phyloP scores from a whole-genome alignment of 2,888 invertebrate genomes.

The Ecdyonurus torrentis region DNA sequence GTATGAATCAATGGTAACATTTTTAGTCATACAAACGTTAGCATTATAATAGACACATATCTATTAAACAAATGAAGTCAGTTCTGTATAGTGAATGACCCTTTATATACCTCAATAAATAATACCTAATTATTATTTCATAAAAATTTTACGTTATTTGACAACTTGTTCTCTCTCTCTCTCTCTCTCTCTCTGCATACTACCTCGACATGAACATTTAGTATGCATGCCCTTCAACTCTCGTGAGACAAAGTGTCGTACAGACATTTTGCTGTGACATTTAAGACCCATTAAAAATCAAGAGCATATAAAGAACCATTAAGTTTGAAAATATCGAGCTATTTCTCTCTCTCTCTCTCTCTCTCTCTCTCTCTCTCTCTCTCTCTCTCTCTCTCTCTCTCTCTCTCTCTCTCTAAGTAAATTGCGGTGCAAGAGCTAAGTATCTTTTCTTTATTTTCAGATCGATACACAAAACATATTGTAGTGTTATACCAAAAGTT shows the following conservation, averaged over 20 bases:
- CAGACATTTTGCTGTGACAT: constrained; percentile 2
- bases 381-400: neutral
- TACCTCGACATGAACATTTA: neutral
- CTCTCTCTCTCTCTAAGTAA: neutral
- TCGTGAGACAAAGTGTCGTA: neutral
- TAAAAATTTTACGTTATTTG: too few species aligned
- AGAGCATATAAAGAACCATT: neutral
- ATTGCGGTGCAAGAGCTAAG: neutral
- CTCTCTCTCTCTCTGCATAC: neutral
- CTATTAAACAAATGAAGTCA: too few species aligned
- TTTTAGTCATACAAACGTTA: too few species aligned
- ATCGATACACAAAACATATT: too few species aligned
- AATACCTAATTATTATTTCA: too few species aligned
- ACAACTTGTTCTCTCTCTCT: neutral
- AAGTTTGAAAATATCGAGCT: neutral
- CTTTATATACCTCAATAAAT: too few species aligned
- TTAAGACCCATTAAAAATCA: neutral
- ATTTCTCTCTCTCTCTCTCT: neutral
- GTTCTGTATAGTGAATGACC: too few species aligned
- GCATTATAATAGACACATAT: too few species aligned
- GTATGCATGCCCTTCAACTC: neutral
- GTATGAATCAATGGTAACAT: too few species aligned
- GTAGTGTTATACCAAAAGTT: too few species aligned
- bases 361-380: neutral
- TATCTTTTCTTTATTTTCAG: neutral